Conservation (phyloP, 2,888 invertebrate species). For the Amiota communis region DNA sequence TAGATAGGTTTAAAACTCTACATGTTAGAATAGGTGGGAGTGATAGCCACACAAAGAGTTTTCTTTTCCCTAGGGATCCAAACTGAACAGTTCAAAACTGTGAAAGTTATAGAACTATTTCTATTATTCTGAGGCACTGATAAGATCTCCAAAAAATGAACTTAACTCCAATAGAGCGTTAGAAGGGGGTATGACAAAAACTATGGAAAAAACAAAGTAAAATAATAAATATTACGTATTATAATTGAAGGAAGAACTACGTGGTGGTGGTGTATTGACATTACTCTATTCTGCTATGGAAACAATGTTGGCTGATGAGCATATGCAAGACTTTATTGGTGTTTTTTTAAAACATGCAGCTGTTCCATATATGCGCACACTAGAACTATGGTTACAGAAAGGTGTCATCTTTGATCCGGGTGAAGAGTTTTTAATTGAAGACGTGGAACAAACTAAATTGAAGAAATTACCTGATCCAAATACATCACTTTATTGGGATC, state of each 20-base stretch:
- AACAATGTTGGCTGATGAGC: conserved; percentile 82
- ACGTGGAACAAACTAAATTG: conserved; percentile 85
- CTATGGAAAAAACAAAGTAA: too few relatives aligned
- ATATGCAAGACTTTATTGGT: conserved; percentile 84
- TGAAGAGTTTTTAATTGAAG: conserved; percentile 92
- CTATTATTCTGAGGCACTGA: too few relatives aligned
- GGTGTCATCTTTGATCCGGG: conserved; percentile 94
- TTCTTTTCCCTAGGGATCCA: too few relatives aligned
- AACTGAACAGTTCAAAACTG: too few relatives aligned
- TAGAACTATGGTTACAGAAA: conserved; percentile 95
- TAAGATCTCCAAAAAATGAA: too few relatives aligned
- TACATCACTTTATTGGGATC: conserved; percentile 97
- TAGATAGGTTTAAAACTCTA: background rate
- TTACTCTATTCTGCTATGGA: conserved; percentile 88
- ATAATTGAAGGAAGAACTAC: conserved; percentile 67
- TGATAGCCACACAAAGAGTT: too few relatives aligned
- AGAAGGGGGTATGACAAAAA: too few relatives aligned
- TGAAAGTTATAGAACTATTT: too few relatives aligned
- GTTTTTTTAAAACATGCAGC: conserved; percentile 89
- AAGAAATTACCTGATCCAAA: conserved; percentile 88
- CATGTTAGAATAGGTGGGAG: background rate
- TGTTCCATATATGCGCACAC: conserved; percentile 91
- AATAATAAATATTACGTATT: too few relatives aligned
- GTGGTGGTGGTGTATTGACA: conserved; percentile 89
- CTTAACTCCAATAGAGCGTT: too few relatives aligned